These are phyloP conservation scores for Helobdella robusta DNA, from an alignment of 2,888 invertebrate genomes.

Conservation along the genomic window DNA sequence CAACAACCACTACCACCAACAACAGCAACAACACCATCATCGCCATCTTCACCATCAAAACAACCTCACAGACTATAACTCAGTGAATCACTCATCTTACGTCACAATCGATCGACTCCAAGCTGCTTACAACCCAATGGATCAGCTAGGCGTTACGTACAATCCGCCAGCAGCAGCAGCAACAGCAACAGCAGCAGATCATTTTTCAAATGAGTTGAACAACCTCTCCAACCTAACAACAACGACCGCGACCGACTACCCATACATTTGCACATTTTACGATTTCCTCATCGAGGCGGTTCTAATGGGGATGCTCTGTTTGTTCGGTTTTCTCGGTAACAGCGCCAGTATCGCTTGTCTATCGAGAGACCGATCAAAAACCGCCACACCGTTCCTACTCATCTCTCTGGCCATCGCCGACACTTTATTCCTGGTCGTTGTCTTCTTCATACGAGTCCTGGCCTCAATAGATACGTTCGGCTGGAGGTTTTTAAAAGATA, in stretches of 20 bases:
- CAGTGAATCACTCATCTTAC: neutral
- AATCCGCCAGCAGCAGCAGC: neutral
- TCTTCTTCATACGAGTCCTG: constrained; percentile 33
- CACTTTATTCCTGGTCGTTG: constrained; percentile 34
- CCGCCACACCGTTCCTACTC: constrained; percentile 36
- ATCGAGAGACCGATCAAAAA: constrained; percentile 33
- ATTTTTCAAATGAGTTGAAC: no score
- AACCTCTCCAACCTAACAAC: neutral
- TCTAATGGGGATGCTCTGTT: constrained; percentile 35
- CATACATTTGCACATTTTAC: constrained; percentile 29
- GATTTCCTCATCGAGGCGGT: constrained; percentile 36
- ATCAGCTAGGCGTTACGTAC: neutral
- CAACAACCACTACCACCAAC: neutral
- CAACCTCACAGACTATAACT: neutral
- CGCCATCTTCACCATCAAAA: neutral
- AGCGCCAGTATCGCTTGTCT: constrained; percentile 35
- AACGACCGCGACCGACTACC: neutral
- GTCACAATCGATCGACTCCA: neutral
- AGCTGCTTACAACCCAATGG: neutral
- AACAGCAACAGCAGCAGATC: neutral
- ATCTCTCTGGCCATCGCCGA: constrained; percentile 35
- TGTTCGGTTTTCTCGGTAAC: constrained; percentile 36
- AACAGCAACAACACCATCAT: neutral
- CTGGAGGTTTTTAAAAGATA: constrained; percentile 14
- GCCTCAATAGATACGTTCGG: constrained; percentile 32